phyloP scores from a whole-genome alignment of 2,888 invertebrate genomes.

The Lasioglossum marginatum region DNA sequence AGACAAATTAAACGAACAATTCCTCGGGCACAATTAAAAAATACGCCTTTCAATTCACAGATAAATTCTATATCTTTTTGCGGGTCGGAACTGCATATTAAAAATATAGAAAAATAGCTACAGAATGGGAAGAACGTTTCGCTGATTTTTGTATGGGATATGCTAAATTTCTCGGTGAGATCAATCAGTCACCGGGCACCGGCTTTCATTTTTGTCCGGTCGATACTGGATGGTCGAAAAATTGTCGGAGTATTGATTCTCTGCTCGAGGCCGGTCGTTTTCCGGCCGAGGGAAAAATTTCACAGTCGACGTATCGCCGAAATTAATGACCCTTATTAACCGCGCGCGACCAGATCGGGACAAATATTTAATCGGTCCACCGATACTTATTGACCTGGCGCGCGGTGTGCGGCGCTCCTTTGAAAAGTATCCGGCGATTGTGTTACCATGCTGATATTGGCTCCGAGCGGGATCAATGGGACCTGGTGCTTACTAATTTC shows the following conservation, averaged over 20 bases:
- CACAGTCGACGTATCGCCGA: constrained; percentile 28
- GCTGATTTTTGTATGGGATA: background rate
- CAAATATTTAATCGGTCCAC: constrained; percentile 59
- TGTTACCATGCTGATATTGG: constrained; percentile 23
- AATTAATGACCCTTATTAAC: constrained; percentile 51
- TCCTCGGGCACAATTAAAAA: background rate
- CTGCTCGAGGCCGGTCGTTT: constrained; percentile 10
- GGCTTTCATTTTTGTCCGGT: background rate
- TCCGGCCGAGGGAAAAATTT: constrained; percentile 33
- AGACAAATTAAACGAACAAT: background rate
- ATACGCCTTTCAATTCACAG: background rate
- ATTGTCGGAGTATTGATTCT: constrained; percentile 41
- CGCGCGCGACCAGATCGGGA: constrained; percentile 26
- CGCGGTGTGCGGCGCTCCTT: background rate
- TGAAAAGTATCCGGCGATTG: background rate
- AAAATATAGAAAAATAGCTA: background rate
- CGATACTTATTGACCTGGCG: constrained; percentile 51
- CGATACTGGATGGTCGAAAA: constrained; percentile 25
- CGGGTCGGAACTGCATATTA: background rate
- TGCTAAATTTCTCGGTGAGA: background rate
- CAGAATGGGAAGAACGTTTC: background rate
- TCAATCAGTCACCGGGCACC: background rate
- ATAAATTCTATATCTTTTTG: background rate
- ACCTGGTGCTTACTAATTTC: constrained; percentile 31
- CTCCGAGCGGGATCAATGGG: background rate